Base-by-base conservation (phyloP, 2,797 vertebrate species). In the Halcyon badia region DNA sequence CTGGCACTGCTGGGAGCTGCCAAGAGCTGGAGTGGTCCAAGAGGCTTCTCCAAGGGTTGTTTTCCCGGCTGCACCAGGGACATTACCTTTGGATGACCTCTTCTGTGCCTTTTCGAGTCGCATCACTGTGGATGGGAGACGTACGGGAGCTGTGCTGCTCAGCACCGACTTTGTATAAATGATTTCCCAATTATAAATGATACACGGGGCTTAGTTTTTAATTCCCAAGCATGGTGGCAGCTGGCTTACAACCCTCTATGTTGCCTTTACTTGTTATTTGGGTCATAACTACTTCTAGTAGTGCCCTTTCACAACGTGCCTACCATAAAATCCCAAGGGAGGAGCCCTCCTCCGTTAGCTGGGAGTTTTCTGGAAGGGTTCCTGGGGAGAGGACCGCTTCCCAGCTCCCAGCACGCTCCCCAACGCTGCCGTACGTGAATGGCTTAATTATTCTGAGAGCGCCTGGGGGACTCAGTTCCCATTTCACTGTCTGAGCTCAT, bases 141-240 rank as follows among this genome's bases (percentile, higher is more conserved):
- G 5, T 2, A 12, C 60, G 8, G 87, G 65, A 37, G n/a, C 37
- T 33, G 35, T 17, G 64, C 26, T 31, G 56, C 44, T 46, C 57
- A 0, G 18, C 72, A 1, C 0, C 0, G 18, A 0, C 33, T 25
- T 11, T 0, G 18, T 70, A 10, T 0, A 4, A 42, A 13, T 1
- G 31, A 8, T 58, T 71, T 49, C 20, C 28, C 54, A 3, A 10
- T 16, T n/a, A 22, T 22, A 44, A 65, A 6, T 0, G 33, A 3
- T 8, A 4, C 12, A 2, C 2, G 0, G 44, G 52, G 87, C 39
- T 83, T 6, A 2, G 24, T 3, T 39, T 15, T 30, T 31, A 10
- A 11, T 9, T 33, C 33, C 62, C 2, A 6, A 19, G 42, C 17
- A 0, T 1, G 17, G 9, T 21, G 37, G 60, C 37, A 30, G 75